A percentile compares a stretch with the other conserved stretches of the same genome.
These are phyloP conservation scores for Rhabdophis nuchalis DNA, from an alignment of 2,797 vertebrate genomes.

Conservation along the genomic window DNA sequence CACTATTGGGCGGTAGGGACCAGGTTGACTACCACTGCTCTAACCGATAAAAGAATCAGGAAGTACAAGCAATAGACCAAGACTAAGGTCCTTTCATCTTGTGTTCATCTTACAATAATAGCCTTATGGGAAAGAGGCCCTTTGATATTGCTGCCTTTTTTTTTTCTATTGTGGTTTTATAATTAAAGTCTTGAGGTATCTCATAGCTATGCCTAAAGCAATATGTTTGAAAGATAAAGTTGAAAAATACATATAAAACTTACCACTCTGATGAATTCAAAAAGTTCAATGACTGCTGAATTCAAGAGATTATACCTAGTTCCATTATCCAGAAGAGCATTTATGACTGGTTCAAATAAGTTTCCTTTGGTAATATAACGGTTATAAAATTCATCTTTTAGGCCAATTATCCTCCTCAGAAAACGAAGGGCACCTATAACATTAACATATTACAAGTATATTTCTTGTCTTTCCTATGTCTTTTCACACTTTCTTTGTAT, in stretches of 20 bases:
- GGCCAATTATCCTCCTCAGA: conserved; percentile 96
- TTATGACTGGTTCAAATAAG: conserved; percentile 97
- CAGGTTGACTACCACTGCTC: too few species aligned
- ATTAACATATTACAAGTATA: neutral
- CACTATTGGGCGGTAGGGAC: too few species aligned
- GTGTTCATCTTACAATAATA: neutral
- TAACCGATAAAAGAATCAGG: neutral
- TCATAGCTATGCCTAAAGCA: accelerated
- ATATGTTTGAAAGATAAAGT: neutral
- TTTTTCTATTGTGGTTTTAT: neutral
- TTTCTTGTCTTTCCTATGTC: neutral
- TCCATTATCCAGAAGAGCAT: conserved; percentile 95
- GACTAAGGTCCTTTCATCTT: neutral
- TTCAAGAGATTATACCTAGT: conserved; percentile 97
- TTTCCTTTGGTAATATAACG: conserved; percentile 98
- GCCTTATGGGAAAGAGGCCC: neutral
- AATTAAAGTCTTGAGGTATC: neutral
- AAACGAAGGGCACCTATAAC: conserved; percentile 91
- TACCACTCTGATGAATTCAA: conserved; percentile 98
- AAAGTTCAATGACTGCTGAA: conserved; percentile 95
- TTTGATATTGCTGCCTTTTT: neutral
- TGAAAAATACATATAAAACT: conserved; percentile 48
- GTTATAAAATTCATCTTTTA: conserved; percentile 99
- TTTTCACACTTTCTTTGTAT: neutral
- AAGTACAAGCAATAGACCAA: neutral